A percentile compares a stretch with the other conserved stretches of the same genome.
phyloP scores from a whole-genome alignment of 2,888 invertebrate genomes.

The Orthonychiurus folsomi region DNA sequence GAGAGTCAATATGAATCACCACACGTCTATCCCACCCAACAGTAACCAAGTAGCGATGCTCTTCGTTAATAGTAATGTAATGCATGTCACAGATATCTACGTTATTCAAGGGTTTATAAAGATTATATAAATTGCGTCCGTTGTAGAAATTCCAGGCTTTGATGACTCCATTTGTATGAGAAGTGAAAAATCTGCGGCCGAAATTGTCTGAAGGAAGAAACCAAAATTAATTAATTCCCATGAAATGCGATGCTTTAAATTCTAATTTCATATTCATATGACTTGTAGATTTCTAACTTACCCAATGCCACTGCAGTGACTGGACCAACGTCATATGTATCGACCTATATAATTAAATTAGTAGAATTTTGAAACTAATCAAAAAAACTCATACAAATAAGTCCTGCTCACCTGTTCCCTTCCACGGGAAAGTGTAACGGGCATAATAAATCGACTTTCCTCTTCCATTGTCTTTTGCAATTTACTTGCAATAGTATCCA shows the following conservation, averaged over 20 bases:
- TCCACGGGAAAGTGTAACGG: slow-evolving; percentile 17
- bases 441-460: slow-evolving; percentile 22
- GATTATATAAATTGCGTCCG: slow-evolving; percentile 25
- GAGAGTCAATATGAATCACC: slow-evolving; percentile 20
- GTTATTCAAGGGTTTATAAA: slow-evolving; percentile 23
- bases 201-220: too few species aligned
- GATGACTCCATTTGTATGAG: slow-evolving; percentile 23
- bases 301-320: slow-evolving; percentile 23
- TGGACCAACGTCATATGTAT: slow-evolving; percentile 25
- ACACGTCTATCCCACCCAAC: slow-evolving; percentile 24
- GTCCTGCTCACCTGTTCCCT: slow-evolving; percentile 17
- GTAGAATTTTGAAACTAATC: background rate
- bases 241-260: too few species aligned
- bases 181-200: slow-evolving; percentile 24
- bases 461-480: slow-evolving; percentile 21
- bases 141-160: slow-evolving; percentile 30
- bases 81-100: slow-evolving; percentile 24
- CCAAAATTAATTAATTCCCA: too few species aligned
- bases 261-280: too few species aligned
- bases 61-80: slow-evolving; percentile 23
- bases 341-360: slow-evolving; percentile 12
- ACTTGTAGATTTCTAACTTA: too few species aligned
- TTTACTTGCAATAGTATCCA: slow-evolving; percentile 25
- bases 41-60: slow-evolving; percentile 23
- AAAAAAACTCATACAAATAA: background rate